A percentile compares a stretch with the other conserved stretches of the same genome.
Conservation (phyloP, 53 echinoderm and acorn worm genomes). For the Henricia sp. region DNA sequence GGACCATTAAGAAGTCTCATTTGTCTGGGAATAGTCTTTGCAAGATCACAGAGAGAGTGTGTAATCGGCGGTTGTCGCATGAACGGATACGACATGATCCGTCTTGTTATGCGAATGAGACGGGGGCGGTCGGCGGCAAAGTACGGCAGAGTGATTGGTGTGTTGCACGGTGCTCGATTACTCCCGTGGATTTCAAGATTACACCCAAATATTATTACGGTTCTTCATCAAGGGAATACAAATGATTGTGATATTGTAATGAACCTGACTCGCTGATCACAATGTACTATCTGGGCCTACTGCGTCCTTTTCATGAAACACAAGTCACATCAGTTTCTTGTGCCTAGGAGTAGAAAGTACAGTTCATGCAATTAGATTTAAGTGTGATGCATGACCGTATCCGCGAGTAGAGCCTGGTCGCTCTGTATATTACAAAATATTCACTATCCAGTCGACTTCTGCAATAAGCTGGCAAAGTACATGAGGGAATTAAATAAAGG, state of each 20-base stretch:
- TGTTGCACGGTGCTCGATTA: slow-evolving; percentile 11
- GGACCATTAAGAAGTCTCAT: slow-evolving; percentile 27
- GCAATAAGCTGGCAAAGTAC: too few species aligned
- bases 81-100: slow-evolving; percentile 14
- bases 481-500: too few species aligned
- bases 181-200: slow-evolving; percentile 7
- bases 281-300: too few species aligned
- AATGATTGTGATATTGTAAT: slow-evolving; percentile 8
- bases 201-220: slow-evolving; percentile 19
- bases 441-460: too few species aligned
- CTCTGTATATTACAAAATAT: too few species aligned
- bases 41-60: too few species aligned
- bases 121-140: slow-evolving; percentile 2
- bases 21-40: slow-evolving; percentile 6
- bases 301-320: too few species aligned
- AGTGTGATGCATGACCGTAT: not conserved
- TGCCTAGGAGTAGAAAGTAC: slow-evolving; percentile 1
- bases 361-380: not conserved
- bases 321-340: too few species aligned
- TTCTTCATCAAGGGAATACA: slow-evolving; percentile 13
- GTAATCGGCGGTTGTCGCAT: slow-evolving; percentile 25
- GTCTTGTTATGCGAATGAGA: slow-evolving; percentile 45
- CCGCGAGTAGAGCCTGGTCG: too few species aligned
- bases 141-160: too few species aligned
- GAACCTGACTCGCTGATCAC: too few species aligned